These are phyloP conservation scores for Anhinga rufa DNA, from an alignment of 2,113 vertebrate species.

Conservation along the genomic window DNA sequence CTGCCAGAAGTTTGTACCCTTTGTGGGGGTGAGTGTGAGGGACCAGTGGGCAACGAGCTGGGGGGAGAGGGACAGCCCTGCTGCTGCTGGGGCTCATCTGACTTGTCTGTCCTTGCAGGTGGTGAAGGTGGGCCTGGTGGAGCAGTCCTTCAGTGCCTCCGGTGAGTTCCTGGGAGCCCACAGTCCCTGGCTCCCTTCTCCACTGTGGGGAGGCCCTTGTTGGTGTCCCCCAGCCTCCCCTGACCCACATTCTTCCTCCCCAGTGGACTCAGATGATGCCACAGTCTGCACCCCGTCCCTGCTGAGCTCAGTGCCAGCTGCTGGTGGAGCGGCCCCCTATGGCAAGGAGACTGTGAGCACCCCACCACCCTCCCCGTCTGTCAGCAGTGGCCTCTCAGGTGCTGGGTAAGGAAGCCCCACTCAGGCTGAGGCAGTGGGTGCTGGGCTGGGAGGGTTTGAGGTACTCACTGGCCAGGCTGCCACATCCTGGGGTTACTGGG, in stretches of 20 bases:
- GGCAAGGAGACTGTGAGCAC: slow-evolving; percentile 84
- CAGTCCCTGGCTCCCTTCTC: not conserved
- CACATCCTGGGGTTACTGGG: not conserved
- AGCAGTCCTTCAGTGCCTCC: slow-evolving; percentile 84
- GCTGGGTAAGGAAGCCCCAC: slow-evolving; percentile 67
- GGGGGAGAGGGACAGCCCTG: not conserved
- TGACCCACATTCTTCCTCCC: not conserved
- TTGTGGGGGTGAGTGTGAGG: slow-evolving; percentile 83
- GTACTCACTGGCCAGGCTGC: not conserved
- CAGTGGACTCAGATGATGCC: slow-evolving; percentile 90
- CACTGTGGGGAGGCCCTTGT: not conserved
- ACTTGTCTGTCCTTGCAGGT: slow-evolving; percentile 11
- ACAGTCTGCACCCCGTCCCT: slow-evolving; percentile 78
- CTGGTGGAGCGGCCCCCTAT: slow-evolving; percentile 66
- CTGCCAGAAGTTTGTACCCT: slow-evolving; percentile 93
- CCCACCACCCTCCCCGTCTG: slow-evolving; percentile 85
- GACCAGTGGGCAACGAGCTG: not conserved
- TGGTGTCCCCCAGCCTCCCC: not conserved
- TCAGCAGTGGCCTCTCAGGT: slow-evolving; percentile 83
- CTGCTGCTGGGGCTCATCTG: not conserved
- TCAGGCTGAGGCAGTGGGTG: not conserved
- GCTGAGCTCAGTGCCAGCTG: slow-evolving; percentile 75
- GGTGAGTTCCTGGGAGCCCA: slow-evolving; percentile 45
- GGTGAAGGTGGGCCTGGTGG: slow-evolving; percentile 91
- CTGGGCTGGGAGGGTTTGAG: not conserved